A percentile compares a stretch with the other conserved stretches of the same genome.
phyloP scores from a whole-genome alignment of 2,888 invertebrate genomes.

The Troides helena region DNA sequence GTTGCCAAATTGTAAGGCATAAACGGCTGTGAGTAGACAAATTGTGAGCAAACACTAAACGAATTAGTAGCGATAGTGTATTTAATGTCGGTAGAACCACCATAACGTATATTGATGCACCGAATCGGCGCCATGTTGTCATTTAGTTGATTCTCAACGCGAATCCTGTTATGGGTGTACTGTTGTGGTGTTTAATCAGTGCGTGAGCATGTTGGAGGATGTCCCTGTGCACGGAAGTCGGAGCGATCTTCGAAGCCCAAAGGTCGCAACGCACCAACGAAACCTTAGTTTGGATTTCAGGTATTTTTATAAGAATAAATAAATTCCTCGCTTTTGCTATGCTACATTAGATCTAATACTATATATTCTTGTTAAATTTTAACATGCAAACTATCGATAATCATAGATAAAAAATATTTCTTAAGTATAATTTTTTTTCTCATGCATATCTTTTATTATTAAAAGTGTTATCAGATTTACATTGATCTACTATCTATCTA shows the following conservation, averaged over 20 bases:
- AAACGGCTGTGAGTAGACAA: conserved; percentile 27
- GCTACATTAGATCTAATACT: neutral
- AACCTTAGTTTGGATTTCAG: conserved; percentile 94
- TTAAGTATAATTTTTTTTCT: neutral
- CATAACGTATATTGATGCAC: conserved; percentile 39
- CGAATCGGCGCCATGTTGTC: conserved; percentile 73
- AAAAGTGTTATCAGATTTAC: too few species aligned
- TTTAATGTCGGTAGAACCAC: conserved; percentile 31
- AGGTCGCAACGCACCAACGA: conserved; percentile 85
- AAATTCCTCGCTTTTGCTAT: neutral
- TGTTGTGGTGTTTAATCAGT: conserved; percentile 60
- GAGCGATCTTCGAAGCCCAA: conserved; percentile 60
- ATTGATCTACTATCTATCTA: too few species aligned
- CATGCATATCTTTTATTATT: too few species aligned
- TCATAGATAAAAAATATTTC: conserved; percentile 7
- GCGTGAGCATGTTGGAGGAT: conserved; percentile 79
- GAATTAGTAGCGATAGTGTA: conserved; percentile 9
- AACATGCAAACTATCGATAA: conserved; percentile 21
- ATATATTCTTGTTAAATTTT: neutral
- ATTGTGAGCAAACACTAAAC: conserved; percentile 22
- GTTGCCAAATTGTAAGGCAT: conserved; percentile 11
- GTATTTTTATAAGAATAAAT: conserved; percentile 63
- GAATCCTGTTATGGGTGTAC: conserved; percentile 64
- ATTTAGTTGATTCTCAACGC: conserved; percentile 66
- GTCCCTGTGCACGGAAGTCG: conserved; percentile 76